phyloP scores from a whole-genome alignment of 2,888 invertebrate genomes.

The Hirtodrosophila cameraria region DNA sequence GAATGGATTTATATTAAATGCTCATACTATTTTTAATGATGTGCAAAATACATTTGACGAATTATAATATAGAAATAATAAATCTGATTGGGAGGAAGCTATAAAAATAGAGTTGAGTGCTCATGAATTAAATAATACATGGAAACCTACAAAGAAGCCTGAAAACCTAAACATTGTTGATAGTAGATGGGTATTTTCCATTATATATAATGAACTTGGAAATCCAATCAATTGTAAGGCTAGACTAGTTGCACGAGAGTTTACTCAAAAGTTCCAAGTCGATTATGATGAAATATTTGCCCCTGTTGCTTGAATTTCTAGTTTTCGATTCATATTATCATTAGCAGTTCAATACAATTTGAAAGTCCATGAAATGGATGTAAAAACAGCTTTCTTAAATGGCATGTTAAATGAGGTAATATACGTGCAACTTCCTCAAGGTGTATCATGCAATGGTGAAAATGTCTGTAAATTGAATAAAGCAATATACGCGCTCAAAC shows the following conservation, averaged over 20 bases:
- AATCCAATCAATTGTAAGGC: constrained; percentile 5
- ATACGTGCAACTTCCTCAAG: constrained; percentile 33
- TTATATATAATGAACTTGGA: constrained; percentile 12
- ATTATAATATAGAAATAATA: constrained; percentile 1
- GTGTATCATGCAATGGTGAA: not conserved
- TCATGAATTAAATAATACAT: constrained; percentile 6
- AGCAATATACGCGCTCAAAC: constrained; percentile 1
- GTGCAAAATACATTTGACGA: constrained; percentile 12
- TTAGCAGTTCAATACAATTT: constrained; percentile 41
- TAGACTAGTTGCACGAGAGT: not conserved
- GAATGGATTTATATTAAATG: constrained; percentile 9
- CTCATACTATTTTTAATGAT: constrained; percentile 10
- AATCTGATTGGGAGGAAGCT: constrained; percentile 6
- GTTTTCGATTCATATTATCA: not conserved
- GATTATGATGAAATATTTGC: not conserved
- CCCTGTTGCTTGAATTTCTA: constrained; percentile 16
- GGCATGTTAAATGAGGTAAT: constrained; percentile 38
- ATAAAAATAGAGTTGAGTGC: constrained; percentile 4
- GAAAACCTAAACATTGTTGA: constrained; percentile 7
- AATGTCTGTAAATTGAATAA: constrained; percentile 14
- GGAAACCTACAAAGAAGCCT: constrained; percentile 1
- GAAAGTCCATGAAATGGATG: constrained; percentile 2
- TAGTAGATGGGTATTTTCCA: not conserved
- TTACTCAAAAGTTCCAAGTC: not conserved
- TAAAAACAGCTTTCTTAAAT: constrained; percentile 35